Conservation (phyloP, 2,888 invertebrate species). For the Drosophila hamatofila region DNA sequence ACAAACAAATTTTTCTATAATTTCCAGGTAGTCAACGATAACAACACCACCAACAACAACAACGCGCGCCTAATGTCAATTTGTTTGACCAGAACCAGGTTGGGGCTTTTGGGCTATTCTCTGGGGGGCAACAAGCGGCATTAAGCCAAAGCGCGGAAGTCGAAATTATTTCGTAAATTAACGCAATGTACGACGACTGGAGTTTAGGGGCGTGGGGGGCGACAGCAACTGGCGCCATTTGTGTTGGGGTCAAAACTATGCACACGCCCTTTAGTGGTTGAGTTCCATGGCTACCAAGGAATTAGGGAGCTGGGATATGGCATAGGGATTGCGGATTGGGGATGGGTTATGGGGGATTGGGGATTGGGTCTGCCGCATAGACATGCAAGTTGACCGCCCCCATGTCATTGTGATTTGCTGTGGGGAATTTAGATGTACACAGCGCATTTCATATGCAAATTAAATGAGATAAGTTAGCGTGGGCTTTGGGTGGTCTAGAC, state of each 20-base stretch:
- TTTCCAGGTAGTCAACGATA: slow-evolving; percentile 55
- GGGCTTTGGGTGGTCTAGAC: slow-evolving; percentile 60
- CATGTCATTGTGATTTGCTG: slow-evolving; percentile 74
- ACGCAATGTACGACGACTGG: slow-evolving; percentile 59
- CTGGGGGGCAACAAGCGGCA: neutral
- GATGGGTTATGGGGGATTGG: no score
- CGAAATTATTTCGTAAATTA: slow-evolving; percentile 77
- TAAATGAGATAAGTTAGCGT: slow-evolving; percentile 76
- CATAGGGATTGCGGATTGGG: neutral
- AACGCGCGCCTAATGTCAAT: slow-evolving; percentile 75
- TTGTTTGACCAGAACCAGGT: slow-evolving; percentile 58
- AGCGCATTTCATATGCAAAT: slow-evolving; percentile 83
- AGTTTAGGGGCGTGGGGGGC: slow-evolving; percentile 11
- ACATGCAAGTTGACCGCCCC: slow-evolving; percentile 54
- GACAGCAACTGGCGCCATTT: slow-evolving; percentile 63
- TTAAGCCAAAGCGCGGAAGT: slow-evolving; percentile 58
- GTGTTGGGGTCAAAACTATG: slow-evolving; percentile 45
- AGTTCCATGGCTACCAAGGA: slow-evolving; percentile 3
- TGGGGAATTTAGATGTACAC: slow-evolving; percentile 66
- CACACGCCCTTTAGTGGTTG: slow-evolving; percentile 44
- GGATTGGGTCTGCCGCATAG: neutral
- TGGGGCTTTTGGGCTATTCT: slow-evolving; percentile 5
- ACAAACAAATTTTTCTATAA: slow-evolving; percentile 78
- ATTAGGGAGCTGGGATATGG: neutral
- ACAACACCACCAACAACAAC: slow-evolving; percentile 39